Percentiles rank a stretch among this genome's conserved stretches.
Evolutionary conservation across 2,888 invertebrate species (phyloP).

Genomic region (Diploptera punctata): DNA sequence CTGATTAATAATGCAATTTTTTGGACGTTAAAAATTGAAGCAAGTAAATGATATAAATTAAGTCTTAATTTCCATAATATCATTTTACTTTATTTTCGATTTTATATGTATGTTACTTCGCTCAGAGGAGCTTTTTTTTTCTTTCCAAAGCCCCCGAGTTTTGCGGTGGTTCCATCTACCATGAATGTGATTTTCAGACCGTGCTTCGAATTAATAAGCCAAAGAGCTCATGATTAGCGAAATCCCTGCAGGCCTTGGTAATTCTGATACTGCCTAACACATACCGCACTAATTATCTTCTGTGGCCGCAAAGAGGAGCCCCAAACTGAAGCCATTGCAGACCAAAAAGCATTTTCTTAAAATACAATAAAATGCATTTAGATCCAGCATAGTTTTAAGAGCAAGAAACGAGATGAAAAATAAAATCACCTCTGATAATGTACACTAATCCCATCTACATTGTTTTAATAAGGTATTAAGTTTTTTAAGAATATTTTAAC

Average conservation of each 20-base stretch:
- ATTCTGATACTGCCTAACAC: neutral
- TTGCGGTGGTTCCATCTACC: neutral
- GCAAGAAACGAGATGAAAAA: too few relatives aligned
- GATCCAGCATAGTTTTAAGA: too few relatives aligned
- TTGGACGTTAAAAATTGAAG: neutral
- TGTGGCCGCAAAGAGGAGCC: neutral
- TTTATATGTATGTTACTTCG: neutral
- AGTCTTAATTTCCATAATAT: neutral
- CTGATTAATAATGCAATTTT: neutral
- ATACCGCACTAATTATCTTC: neutral
- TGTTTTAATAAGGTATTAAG: too few relatives aligned
- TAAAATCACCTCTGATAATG: too few relatives aligned
- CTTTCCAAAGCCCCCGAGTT: neutral
- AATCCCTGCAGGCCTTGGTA: neutral
- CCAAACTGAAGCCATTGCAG: too few relatives aligned
- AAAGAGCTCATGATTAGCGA: neutral
- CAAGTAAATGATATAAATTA: neutral
- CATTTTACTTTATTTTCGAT: neutral
- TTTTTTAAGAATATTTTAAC: too few relatives aligned
- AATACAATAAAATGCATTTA: too few relatives aligned
- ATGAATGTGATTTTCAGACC: neutral
- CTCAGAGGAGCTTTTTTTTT: neutral
- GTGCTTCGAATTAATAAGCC: conserved; percentile 23
- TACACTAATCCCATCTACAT: too few relatives aligned
- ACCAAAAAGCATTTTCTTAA: too few relatives aligned